Conservation (phyloP, 2,797 vertebrate genomes). For the Macropus fuliginosus region DNA sequence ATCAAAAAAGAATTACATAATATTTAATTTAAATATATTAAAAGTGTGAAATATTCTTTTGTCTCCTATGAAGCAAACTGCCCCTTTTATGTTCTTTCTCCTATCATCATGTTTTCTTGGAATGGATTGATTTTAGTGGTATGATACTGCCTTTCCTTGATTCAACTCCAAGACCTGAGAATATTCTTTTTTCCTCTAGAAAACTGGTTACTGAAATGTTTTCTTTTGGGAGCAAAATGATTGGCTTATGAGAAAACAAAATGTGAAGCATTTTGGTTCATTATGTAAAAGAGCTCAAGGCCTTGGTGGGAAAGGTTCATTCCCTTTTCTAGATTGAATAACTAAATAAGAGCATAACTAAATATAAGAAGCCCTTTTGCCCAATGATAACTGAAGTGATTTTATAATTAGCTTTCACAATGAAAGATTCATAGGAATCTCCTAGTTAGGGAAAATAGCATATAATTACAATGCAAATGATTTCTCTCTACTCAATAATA, state of each 20-base stretch:
- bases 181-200: background rate
- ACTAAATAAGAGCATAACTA: slow-evolving; percentile 40
- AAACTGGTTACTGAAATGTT: background rate
- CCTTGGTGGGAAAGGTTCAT: background rate
- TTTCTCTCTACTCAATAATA: slow-evolving; percentile 1
- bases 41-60: background rate
- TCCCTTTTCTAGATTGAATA: slow-evolving; percentile 15
- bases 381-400: background rate
- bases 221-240: background rate
- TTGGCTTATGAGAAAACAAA: slow-evolving; percentile 14
- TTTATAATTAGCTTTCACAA: slow-evolving; percentile 17
- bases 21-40: background rate
- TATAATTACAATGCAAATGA: slow-evolving; percentile 12
- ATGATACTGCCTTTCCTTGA: background rate
- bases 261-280: background rate
- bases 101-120: background rate
- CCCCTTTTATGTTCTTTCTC: background rate
- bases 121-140: background rate
- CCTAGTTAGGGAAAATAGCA: slow-evolving; percentile 25
- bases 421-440: background rate
- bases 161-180: background rate
- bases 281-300: slow-evolving; percentile 13
- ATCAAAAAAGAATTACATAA: background rate
- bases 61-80: background rate
- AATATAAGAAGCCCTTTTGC: background rate